Percentiles rank a stretch among this genome's conserved stretches.
Conservation (phyloP, 2,888 invertebrate species). For the Hypselothyrea guttata region DNA sequence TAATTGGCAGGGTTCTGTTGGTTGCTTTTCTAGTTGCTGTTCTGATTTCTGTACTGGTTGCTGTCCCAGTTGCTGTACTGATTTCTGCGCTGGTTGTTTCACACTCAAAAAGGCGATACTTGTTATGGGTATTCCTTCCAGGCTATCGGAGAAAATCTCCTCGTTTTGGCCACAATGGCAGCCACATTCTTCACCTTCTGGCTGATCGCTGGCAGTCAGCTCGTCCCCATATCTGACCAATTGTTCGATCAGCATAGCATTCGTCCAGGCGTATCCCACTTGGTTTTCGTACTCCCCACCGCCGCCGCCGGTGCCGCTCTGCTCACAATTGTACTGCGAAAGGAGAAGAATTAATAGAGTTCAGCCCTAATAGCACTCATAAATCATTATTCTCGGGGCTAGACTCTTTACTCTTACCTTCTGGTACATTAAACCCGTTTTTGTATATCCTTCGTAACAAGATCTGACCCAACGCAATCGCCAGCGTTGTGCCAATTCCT, state of each 20-base stretch:
- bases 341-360: background rate
- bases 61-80: too few relatives aligned
- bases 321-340: slow-evolving; percentile 85
- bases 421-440: slow-evolving; percentile 89
- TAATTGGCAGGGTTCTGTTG: too few relatives aligned
- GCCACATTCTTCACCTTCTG: background rate
- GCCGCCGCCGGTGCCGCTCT: slow-evolving; percentile 86
- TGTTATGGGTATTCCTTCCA: slow-evolving; percentile 1
- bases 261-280: slow-evolving; percentile 96
- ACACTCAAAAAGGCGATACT: background rate
- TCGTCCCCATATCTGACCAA: slow-evolving; percentile 86
- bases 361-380: background rate
- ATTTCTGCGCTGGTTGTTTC: too few relatives aligned
- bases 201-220: slow-evolving; percentile 27
- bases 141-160: background rate
- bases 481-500: slow-evolving; percentile 86
- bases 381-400: too few relatives aligned
- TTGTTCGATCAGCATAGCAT: slow-evolving; percentile 93
- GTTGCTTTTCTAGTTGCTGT: too few relatives aligned
- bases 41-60: too few relatives aligned
- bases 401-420: too few relatives aligned
- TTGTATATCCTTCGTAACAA: slow-evolving; percentile 88
- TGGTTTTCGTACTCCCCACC: slow-evolving; percentile 94
- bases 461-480: slow-evolving; percentile 91
- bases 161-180: background rate